Conservation (phyloP, 1,140 invertebrate genomes). For the Papilio dardanus region DNA sequence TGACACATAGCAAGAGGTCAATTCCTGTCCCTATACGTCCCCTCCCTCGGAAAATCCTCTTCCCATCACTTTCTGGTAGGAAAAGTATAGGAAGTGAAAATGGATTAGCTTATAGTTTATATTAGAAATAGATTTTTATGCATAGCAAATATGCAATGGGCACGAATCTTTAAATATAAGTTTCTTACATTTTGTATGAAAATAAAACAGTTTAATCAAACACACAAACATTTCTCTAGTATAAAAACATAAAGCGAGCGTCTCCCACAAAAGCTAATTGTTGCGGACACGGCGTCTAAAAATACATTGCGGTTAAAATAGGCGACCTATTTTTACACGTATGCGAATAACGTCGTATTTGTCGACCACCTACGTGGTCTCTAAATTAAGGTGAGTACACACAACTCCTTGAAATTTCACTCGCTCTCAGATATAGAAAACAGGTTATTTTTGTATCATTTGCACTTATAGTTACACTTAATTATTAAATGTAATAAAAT, state of each 20-base stretch:
- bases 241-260: neutral
- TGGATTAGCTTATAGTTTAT: too few species aligned
- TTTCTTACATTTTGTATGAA: neutral
- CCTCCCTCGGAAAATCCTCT: too few species aligned
- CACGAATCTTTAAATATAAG: too few species aligned
- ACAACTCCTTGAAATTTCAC: constrained; percentile 20
- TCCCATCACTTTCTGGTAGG: too few species aligned
- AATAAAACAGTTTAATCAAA: neutral
- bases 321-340: constrained; percentile 39
- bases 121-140: too few species aligned
- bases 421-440: too few species aligned
- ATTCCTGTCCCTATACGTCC: too few species aligned
- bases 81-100: too few species aligned
- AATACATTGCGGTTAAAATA: constrained; percentile 23
- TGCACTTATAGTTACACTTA: too few species aligned
- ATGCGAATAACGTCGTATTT: constrained; percentile 18
- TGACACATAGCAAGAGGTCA: too few species aligned
- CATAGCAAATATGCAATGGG: too few species aligned
- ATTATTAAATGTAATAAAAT: too few species aligned
- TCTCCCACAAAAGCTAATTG: constrained; percentile 5
- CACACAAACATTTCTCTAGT: neutral
- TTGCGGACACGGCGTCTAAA: neutral
- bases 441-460: neutral
- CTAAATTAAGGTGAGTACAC: neutral
- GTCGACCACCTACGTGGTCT: constrained; percentile 5